Percentiles rank a stretch among this genome's conserved stretches.
Conservation (phyloP, 2,888 invertebrate genomes). For the Epsilonema sp. region DNA sequence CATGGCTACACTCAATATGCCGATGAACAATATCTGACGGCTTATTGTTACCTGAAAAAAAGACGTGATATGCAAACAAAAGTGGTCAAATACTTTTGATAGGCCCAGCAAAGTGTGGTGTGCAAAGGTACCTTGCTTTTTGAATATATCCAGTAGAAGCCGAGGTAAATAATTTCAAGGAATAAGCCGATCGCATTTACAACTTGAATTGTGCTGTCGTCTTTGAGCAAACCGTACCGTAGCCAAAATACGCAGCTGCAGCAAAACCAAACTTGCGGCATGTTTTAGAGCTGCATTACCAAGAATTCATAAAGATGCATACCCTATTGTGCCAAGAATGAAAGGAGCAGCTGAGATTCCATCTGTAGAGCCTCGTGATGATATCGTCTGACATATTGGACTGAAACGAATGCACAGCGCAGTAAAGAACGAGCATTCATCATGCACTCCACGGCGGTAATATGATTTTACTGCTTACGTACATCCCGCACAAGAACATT, state of each 20-base stretch:
- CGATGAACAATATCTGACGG: constrained; percentile 42
- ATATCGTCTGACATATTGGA: constrained; percentile 53
- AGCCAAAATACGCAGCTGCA: constrained; percentile 54
- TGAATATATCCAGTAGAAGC: constrained; percentile 49
- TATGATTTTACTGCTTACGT: no score
- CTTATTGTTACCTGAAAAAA: constrained; percentile 38
- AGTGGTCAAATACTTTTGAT: no score
- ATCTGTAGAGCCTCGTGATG: constrained; percentile 50
- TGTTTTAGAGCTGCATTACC: neutral
- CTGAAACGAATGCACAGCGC: constrained; percentile 36
- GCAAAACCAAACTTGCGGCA: no score
- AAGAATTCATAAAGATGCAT: constrained; percentile 11
- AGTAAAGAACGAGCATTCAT: no score
- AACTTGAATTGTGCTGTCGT: constrained; percentile 47
- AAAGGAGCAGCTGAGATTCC: constrained; percentile 57
- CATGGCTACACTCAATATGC: constrained; percentile 38
- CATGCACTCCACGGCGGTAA: no score
- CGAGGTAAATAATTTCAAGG: constrained; percentile 47
- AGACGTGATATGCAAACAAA: neutral
- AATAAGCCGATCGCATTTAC: constrained; percentile 52
- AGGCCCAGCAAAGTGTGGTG: no score
- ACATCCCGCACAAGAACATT: constrained; percentile 68
- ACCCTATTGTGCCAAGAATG: constrained; percentile 53
- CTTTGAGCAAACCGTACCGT: constrained; percentile 49
- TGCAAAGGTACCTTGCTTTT: constrained; percentile 41